Evolutionary conservation across 2,113 vertebrate genomes (phyloP).

Genomic region (Eolophus roseicapilla): DNA sequence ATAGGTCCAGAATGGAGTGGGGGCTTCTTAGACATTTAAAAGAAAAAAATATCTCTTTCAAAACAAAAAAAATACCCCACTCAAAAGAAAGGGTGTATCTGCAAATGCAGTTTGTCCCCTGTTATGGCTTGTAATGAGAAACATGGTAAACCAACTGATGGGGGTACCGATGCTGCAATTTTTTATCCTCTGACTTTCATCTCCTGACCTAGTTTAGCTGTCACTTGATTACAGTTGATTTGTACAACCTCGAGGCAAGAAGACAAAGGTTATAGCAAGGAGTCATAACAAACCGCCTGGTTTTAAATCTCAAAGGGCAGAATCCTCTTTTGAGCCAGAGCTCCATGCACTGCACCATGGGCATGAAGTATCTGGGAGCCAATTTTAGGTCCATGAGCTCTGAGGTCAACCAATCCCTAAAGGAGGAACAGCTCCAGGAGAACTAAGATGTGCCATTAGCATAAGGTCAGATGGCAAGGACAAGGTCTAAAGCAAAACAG

Average conservation of each 20-base stretch:
- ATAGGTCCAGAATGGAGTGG: neutral
- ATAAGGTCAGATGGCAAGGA: neutral
- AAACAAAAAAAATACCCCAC: neutral
- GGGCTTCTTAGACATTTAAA: neutral
- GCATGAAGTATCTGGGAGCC: neutral
- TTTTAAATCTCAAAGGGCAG: neutral
- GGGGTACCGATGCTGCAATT: neutral
- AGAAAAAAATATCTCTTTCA: neutral
- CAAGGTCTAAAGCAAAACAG: neutral
- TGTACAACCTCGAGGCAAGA: neutral
- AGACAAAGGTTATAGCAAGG: neutral
- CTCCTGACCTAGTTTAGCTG: neutral
- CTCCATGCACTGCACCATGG: neutral
- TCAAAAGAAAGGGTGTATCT: neutral
- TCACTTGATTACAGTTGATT: neutral
- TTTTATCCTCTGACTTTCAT: neutral
- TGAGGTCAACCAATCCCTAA: neutral
- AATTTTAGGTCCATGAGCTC: neutral
- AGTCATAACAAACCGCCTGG: neutral
- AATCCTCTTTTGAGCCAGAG: neutral
- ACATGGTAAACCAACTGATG: neutral
- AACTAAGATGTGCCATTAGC: neutral
- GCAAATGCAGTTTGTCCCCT: neutral
- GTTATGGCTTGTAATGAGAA: neutral
- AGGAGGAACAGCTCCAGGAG: neutral